Base-by-base conservation (phyloP, 2,797 vertebrate species). In the Anas bahamensis region DNA sequence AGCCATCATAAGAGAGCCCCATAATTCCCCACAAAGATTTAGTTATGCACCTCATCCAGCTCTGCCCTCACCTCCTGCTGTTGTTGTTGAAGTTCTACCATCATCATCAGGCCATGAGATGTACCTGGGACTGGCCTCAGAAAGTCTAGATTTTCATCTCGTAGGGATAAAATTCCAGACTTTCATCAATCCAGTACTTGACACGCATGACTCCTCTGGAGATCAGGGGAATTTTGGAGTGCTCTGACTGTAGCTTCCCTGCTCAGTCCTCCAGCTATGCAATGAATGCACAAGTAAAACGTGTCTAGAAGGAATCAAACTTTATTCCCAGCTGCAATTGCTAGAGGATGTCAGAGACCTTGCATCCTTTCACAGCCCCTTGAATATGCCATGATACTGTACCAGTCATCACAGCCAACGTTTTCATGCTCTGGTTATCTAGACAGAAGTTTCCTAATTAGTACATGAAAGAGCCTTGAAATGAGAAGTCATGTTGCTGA, bases 1-100 rank as follows among this genome's bases (percentile, higher is more conserved):
- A 33, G 4, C 8, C 22, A 11, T 21, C 1, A 0, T 79, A 42
- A 17, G 41, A 42, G 41, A 42, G 16, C 7, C 15, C 9, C 10
- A 5, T 52, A 5, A 44, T 42, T 86, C 65, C 35, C 29, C 28
- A 22, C 17, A 69, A 60, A 56, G 55, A 10, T 59, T 81, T 83
- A 52, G 26, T 10, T 75, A 46, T 72, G 42, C 21, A 46, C 42
- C 21, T 69, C 24, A 52, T 41, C 14, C 71, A 88, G 10, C 22
- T 65, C 53, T 76, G 4, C 8, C 13, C 8, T 71, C n/a, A 26
- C 17, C 26, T 68, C 5, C 15, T 63, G 13, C 11, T 24, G 52
- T 65, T 8, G 6, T 23, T 48, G 14, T 39, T 68, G 46, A 53
- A 41, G 35, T 42, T 53, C 24, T 39, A 23, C 7, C 35, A 22